phyloP scores from a whole-genome alignment of 1,140 invertebrate genomes.

The Stegodyphus mimosarum region DNA sequence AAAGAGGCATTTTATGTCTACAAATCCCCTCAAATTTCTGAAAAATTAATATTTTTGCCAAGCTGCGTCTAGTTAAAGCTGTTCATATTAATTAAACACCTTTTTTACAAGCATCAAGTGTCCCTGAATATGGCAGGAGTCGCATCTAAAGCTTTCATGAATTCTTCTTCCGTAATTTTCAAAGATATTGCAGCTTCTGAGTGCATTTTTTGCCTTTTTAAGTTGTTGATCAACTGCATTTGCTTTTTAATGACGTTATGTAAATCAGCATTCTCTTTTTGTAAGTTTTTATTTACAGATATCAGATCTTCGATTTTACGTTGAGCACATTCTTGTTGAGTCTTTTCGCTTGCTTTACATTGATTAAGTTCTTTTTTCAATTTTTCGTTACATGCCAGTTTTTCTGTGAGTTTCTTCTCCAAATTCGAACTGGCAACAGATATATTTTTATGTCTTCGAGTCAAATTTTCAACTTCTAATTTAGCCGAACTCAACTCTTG shows the following conservation, averaged over 20 bases:
- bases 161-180: constrained; percentile 14
- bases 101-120: too few relatives aligned
- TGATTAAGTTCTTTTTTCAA: background rate
- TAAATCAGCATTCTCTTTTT: constrained; percentile 9
- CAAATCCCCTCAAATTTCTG: too few relatives aligned
- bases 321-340: background rate
- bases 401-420: constrained; percentile 1
- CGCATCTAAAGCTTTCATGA: constrained; percentile 12
- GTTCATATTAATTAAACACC: too few relatives aligned
- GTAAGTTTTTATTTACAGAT: background rate
- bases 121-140: too few relatives aligned
- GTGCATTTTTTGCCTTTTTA: constrained; percentile 34
- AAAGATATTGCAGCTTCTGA: constrained; percentile 5
- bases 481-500: background rate
- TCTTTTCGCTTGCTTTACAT: background rate
- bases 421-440: background rate
- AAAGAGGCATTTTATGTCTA: too few relatives aligned
- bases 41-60: too few relatives aligned
- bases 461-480: background rate
- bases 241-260: constrained; percentile 21
- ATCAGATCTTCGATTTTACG: constrained; percentile 2
- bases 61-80: too few relatives aligned
- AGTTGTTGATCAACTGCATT: constrained; percentile 27
- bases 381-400: background rate
- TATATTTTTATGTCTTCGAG: background rate